Percentiles rank a stretch among this genome's conserved stretches.
phyloP scores from a whole-genome alignment of 2,113 vertebrate species.

The Morone saxatilis region DNA sequence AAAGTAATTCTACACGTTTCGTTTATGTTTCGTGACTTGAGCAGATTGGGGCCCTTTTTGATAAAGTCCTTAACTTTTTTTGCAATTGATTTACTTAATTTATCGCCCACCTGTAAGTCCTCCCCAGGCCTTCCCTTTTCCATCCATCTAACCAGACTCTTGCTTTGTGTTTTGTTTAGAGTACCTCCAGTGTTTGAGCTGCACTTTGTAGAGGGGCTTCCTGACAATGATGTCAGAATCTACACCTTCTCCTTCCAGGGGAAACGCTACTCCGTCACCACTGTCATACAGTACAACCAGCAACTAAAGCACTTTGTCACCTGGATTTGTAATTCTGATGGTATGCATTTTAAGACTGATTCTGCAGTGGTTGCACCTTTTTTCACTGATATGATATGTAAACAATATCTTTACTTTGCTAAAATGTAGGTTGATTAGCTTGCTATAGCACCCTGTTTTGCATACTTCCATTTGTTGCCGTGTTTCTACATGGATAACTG shows the following conservation, averaged over 20 bases:
- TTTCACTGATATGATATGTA: not conserved
- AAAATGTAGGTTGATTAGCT: not conserved
- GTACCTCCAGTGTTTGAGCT: conserved; percentile 88
- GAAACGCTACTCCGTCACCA: conserved; percentile 83
- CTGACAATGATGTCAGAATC: conserved; percentile 81
- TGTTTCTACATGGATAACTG: not conserved
- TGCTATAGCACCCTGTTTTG: not conserved
- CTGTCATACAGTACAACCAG: conserved; percentile 88
- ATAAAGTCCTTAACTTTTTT: too few species aligned
- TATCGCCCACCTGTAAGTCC: not conserved
- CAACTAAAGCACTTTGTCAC: conserved; percentile 89
- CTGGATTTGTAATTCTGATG: conserved; percentile 87
- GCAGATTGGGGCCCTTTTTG: not conserved
- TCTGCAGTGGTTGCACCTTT: not conserved
- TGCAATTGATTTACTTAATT: too few species aligned
- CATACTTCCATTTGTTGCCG: not conserved
- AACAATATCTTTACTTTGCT: not conserved
- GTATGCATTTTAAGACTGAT: conserved; percentile 78
- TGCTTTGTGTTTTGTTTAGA: conserved; percentile 77
- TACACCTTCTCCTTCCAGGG: conserved; percentile 88
- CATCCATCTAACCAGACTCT: not conserved
- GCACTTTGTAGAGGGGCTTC: conserved; percentile 93
- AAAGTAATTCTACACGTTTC: too few species aligned
- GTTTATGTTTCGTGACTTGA: too few species aligned
- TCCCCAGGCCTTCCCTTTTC: not conserved